Base-by-base conservation (phyloP, 2,888 invertebrate species). In the Heliconius cydno region DNA sequence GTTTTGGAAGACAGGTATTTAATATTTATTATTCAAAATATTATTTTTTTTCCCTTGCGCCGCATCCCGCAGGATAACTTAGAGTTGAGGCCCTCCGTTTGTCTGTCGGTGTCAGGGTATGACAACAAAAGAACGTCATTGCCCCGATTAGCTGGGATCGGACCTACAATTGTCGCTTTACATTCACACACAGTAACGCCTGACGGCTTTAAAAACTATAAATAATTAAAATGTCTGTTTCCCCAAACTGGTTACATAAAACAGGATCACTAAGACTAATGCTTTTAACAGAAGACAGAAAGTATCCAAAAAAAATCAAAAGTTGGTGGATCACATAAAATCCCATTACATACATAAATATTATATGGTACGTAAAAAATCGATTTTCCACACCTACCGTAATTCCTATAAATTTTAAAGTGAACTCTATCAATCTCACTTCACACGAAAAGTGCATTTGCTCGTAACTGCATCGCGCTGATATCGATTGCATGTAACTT, bases 361-460 rank as follows among this genome's bases (percentile, higher is more conserved):
- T 41, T 41, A 52, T 2, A 22, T 22, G 22, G 9, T 52, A 52
- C 22, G 3, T 22, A 52, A 2, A 52, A 52, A 70, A 73, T 60
- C 65, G 65, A 60, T 65, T 65, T 63, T 78, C 74, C 66, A 52
- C 60, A 38, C 70, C 70, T 34, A 34, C 34, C 1, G 76, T 79
- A 76, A 78, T 71, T 73, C 72, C 72, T 73, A 79, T 79, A 79
- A 79, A 79, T 75, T 75, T 76, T 79, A 79, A 79, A 79, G 79
- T 76, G 65, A 79, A 78, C 75, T 57, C 74, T 77, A 81, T 82
- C 75, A 81, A 82, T 82, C 79, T 82, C 67, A 80, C 80, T 81
- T 80, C 76, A 46, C 79, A 70, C 65, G 68, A 66, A 81, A 81
- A 82, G 81, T 81, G 79, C 81, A 82, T 80, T 82, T 79, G 66